Evolutionary conservation across 2,888 invertebrate genomes (phyloP).

Genomic region (Argyresthia goedartella): DNA sequence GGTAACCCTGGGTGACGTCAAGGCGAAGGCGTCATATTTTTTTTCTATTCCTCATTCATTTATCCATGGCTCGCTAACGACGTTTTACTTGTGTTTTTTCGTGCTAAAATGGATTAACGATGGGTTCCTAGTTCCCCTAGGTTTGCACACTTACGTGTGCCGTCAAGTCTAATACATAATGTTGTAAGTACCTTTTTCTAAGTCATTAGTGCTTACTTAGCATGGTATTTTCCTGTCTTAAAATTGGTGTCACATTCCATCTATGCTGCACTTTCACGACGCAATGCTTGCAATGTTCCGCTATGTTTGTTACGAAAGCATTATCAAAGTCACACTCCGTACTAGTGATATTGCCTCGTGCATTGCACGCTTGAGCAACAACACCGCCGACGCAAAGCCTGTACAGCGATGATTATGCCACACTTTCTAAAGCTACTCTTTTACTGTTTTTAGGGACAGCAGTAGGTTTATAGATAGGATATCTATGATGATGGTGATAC

Average conservation of each 20-base stretch:
- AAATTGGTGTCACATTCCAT: constrained; percentile 11
- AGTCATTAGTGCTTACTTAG: neutral
- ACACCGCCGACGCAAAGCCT: neutral
- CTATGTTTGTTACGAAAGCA: constrained; percentile 9
- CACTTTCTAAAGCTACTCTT: neutral
- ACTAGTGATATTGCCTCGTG: constrained; percentile 3
- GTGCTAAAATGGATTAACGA: constrained; percentile 72
- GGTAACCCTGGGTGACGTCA: too few species aligned
- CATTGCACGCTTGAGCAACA: constrained; percentile 2
- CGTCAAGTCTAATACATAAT: constrained; percentile 71
- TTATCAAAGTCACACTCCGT: constrained; percentile 6
- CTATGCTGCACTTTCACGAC: constrained; percentile 9
- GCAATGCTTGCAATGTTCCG: neutral
- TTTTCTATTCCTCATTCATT: constrained; percentile 59
- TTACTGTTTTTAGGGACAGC: neutral
- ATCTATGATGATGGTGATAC: neutral
- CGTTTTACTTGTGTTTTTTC: constrained; percentile 56
- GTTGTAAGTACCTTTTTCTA: constrained; percentile 71
- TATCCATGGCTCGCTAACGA: constrained; percentile 55
- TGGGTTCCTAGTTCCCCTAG: constrained; percentile 80
- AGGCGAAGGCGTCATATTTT: neutral
- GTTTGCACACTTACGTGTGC: constrained; percentile 83
- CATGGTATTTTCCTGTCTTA: neutral
- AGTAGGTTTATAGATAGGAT: neutral
- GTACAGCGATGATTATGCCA: neutral